Base-by-base conservation (phyloP, 2,888 invertebrate genomes). In the Alitta virens region DNA sequence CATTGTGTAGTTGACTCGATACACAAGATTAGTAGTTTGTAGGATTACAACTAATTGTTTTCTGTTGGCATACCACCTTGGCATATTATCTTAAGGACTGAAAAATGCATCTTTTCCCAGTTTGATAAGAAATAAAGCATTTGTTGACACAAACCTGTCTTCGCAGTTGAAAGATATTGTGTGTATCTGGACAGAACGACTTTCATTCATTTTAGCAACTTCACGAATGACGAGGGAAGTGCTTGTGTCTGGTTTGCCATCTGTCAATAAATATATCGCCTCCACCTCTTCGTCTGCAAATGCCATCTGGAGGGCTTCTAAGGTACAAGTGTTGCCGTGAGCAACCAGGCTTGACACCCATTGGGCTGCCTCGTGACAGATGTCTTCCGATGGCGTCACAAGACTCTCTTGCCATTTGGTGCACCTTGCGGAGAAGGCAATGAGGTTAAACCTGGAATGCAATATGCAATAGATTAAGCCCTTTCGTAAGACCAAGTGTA, bases 201-300 rank as follows among this genome's bases (percentile, higher is more conserved):
- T 69, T 16, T 67, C 60, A 60, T 80, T 80, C 74, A 81, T 74
- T 42, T 71, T 72, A 2, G 73, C 72, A 25, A 82, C 77, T 62
- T 78, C 75, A 50, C 75, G 67, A 21, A 81, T 73, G 2, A 82
- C 78, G 53, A 78, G 66, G 2, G 78, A 74, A 14, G 80, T 82
- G 67, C 80, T 81, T 2, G 76, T 77, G 67, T 82, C 82, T n/a
- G 82, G 82, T 67, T 82, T 82, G 16, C 82, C 82, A 64, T 82
- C 82, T n/a, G 79, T 81, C 68, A 82, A 68, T 64, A 82, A 68
- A 68, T 82, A 82, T n/a, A 82, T 73, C 1, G 78, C 77, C 26
- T 78, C 76, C 40, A 81, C 70, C 24, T 77, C 76, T n/a, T 69
- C 64, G 62, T 80, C 79, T 26, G 71, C 69, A 71, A 82, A 81